Base-by-base conservation (phyloP, 2,797 vertebrate species). In the Schizothorax lantsangensis region DNA sequence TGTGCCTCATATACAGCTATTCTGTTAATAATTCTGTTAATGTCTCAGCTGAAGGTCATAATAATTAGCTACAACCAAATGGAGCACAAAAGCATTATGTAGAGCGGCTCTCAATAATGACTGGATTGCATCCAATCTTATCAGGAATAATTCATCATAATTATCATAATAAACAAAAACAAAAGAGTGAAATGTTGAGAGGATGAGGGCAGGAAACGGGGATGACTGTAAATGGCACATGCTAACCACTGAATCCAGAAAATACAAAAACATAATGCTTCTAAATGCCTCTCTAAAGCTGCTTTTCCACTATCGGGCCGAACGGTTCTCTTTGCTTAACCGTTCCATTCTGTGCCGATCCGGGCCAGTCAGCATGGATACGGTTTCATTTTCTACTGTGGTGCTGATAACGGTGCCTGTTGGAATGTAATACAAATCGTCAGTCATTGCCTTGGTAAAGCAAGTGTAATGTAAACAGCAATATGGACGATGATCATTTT, bases 71-170 rank as follows among this genome's bases (percentile, higher is more conserved):
- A 86, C 77, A 86, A 86, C 66, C 84, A 85, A 90, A 43, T 85
- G 83, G 73, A 88, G 62, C 43, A 87, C 79, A 80, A 86, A 86
- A 36, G 40, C 72, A 83, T 83, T 73, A 38, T 54, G 47, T 81
- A 87, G 85, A 89, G 80, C 21, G 9, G 83, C 86, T 83, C 85
- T 85, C 80, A 23, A 77, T 77, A 85, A 64, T 11, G 69, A 83
- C 87, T 66, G 54, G 79, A 89, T 86, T 89, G 87, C 86, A 88
- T 59, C 17, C 69, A 78, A 49, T 86, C 78, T 79, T 49, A 80
- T 57, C 59, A 85, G 79, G 71, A 79, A 88, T 84, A 91, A 91
- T 92, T 87, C 26, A 90, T 87, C 85, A 74, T 80, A 87, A 88
- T 90, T 84, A 90, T n/a, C 17, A 43, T 80, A 85, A 86, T 84